These are phyloP conservation scores for Takifugu bimaculatus DNA, from an alignment of 2,113 vertebrate genomes.

Conservation along the genomic window DNA sequence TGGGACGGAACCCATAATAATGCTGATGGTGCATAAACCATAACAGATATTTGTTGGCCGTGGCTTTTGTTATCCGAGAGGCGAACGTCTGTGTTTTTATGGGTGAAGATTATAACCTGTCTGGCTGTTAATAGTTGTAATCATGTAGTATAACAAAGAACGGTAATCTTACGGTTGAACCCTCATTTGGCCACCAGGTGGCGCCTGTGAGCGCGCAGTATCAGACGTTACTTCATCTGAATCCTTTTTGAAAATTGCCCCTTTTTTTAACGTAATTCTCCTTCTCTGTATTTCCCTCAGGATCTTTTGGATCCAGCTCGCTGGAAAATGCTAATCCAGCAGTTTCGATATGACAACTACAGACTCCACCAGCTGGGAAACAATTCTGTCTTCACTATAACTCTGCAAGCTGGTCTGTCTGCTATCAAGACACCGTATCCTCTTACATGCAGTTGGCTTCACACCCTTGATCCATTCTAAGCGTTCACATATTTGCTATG, in stretches of 20 bases:
- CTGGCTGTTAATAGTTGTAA: too few relatives aligned
- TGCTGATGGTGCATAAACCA: too few relatives aligned
- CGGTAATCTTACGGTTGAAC: too few relatives aligned
- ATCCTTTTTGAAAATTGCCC: background rate
- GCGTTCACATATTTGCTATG: too few relatives aligned
- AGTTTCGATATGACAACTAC: conserved; percentile 99
- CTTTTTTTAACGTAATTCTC: background rate
- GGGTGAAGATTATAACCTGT: too few relatives aligned
- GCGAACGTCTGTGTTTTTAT: too few relatives aligned
- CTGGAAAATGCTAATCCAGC: conserved; percentile 98
- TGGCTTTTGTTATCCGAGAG: too few relatives aligned
- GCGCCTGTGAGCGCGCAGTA: background rate
- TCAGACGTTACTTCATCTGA: background rate
- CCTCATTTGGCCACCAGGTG: conserved; percentile 30
- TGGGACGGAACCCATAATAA: too few relatives aligned
- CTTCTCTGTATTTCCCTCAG: conserved; percentile 61
- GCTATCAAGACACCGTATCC: conserved; percentile 99
- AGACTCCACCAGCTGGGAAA: conserved; percentile 98
- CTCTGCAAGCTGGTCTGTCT: conserved; percentile 95
- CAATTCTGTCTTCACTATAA: conserved; percentile 98
- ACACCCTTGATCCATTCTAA: too few relatives aligned
- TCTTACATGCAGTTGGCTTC: conserved; percentile 28
- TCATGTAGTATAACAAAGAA: too few relatives aligned
- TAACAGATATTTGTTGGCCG: too few relatives aligned
- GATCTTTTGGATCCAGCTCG: conserved; percentile 97